Base-by-base conservation (phyloP, 1,140 invertebrate species). In the Aleiodes sp. region DNA sequence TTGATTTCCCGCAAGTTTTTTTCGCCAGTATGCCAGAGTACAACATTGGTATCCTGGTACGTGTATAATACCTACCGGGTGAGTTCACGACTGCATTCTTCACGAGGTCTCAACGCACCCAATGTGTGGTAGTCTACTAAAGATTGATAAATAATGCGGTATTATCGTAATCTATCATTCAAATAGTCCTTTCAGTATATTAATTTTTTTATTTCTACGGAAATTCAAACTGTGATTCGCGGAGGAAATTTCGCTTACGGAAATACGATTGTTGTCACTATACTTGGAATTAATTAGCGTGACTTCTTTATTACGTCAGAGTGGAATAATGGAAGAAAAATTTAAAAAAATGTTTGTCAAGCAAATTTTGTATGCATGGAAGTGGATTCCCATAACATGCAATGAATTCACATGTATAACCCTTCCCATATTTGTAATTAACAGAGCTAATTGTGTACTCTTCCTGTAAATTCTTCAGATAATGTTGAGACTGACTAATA, bases 221-320 rank as follows among this genome's bases (percentile, higher is more conserved):
- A 8, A 33, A 8, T 33, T 33, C 0, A 8, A 33, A 33, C 12
- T 8, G 12, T 8, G 12, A 33, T 33, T 1, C 7, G 31, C 7
- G 12, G 12, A 33, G 7, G 1, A 33, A 8, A 2, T 33, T 8
- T 33, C 2, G 1, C 7, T 33, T 1, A 1, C 7, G 12, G 28
- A 59, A 59, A 59, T 59, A 59, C 28, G 28, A 59, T 59, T 0
- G 26, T 59, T 59, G 56, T 59, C 56, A 26, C 56, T 16, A 59
- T 12, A 52, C 41, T 39, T 24, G 65, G 57, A 70, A 74, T 70
- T 83, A 83, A 83, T 83, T 82, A 70, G 68, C 78, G 78, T 78
- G 74, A 80, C 78, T 75, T 77, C 67, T 59, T 59, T 73, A 70
- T 78, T 77, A 74, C 75, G 70, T 76, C 76, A 76, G 61, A 74